Base-by-base conservation (phyloP, 2,888 invertebrate species). In the Callosobruchus maculatus region DNA sequence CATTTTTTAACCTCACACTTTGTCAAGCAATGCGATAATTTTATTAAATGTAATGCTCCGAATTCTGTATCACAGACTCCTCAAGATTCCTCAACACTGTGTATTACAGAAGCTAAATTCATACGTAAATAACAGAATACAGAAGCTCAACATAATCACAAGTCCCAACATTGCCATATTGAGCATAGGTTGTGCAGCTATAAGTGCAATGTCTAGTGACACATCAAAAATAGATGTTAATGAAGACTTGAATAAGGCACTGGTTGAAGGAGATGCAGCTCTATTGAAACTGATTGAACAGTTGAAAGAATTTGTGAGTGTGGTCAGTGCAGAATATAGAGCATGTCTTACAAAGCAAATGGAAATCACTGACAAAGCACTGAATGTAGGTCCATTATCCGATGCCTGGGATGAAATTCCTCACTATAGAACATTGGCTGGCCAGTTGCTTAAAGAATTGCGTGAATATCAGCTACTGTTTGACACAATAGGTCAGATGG, bases 291-390 rank as follows among this genome's bases (percentile, higher is more conserved):
- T 87, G 20, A 84, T 87, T 81, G 75, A 81, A 5, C 81, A 83
- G n/a, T 78, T 87, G 20, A 80, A 82, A 76, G 80, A 83, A 18
- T 80, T 83, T 49, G 81, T 87, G 2, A 75, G 81, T 2, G 81
- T 83, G 71, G 81, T 83, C 4, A 84, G 85, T 73, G 78, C 82
- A 70, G 84, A 85, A 75, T 87, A 87, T 76, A 82, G 85, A 71
- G 77, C 79, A 21, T 85, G 84, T 76, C 75, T 86, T 18, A 76
- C 77, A n/a, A 82, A 83, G 74, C 87, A 87, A 82, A 87, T 87
- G 20, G 84, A 85, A 74, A 79, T 87, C 67, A 84, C 84, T 4
- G 73, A 81, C 71, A 75, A 74, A 68, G 84, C 84, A n/a, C 80
- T 80, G 30, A 73, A 76, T 70, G 71, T 80, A 21, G 84, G 84